Percentiles rank a stretch among this genome's conserved stretches.
phyloP scores from a whole-genome alignment of 30 jellyfish, hydroid and myxozoan species.

The Chrysaora quinquecirrha region DNA sequence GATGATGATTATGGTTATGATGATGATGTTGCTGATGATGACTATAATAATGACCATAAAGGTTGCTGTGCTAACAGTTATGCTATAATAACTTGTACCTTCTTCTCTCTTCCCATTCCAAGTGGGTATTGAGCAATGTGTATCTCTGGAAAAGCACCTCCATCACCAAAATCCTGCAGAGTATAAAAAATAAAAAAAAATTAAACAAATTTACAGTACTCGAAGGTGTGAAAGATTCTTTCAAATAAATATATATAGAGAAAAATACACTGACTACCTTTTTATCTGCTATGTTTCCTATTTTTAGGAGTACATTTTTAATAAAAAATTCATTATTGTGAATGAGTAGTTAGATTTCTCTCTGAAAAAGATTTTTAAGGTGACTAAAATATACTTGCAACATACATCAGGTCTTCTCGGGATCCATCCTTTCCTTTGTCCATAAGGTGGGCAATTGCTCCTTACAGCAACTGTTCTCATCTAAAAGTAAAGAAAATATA shows the following conservation, averaged over 20 bases:
- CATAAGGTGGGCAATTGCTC: conserved; percentile 94
- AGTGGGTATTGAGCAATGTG: conserved; percentile 96
- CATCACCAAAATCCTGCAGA: conserved; percentile 98
- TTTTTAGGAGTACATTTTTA: too few species aligned
- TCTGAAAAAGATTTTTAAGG: too few species aligned
- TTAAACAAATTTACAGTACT: too few species aligned
- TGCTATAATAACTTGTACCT: conserved; percentile 35
- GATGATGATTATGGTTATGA: too few species aligned
- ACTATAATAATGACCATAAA: neutral
- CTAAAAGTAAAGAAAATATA: conserved; percentile 12
- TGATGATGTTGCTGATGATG: too few species aligned
- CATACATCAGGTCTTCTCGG: conserved; percentile 95
- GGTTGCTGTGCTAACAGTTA: neutral
- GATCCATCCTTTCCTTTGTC: conserved; percentile 96
- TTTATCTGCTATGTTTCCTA: too few species aligned
- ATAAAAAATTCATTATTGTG: too few species aligned
- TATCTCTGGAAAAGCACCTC: conserved; percentile 99
- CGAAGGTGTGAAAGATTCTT: too few species aligned
- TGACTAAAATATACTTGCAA: neutral
- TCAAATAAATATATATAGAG: too few species aligned
- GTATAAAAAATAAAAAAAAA: too few species aligned
- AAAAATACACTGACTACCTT: too few species aligned
- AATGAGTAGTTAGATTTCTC: too few species aligned
- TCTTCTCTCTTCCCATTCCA: conserved; percentile 93
- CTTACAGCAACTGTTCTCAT: conserved; percentile 44